Evolutionary conservation across 2,797 vertebrate species (phyloP).

Genomic region (Zenarchopterus dispar): DNA sequence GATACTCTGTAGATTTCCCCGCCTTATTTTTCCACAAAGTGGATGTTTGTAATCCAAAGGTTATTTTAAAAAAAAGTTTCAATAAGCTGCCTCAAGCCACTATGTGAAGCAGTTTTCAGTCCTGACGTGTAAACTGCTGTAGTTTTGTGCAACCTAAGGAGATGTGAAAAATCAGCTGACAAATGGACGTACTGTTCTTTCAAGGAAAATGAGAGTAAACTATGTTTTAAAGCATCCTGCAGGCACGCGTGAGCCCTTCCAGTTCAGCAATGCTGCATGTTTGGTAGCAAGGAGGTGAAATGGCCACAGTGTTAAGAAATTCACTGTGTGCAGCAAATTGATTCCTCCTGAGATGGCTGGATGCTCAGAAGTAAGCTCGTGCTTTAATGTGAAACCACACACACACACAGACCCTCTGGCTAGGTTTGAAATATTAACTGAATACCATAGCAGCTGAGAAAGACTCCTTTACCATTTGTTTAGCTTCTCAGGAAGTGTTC

Average conservation of each 20-base stretch:
- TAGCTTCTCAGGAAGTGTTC: conserved; percentile 10
- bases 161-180: no score
- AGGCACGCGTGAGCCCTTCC: conserved; percentile 2
- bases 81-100: no score
- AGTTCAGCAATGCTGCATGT: conserved; percentile 26
- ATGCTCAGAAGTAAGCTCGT: conserved; percentile 39
- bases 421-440: conserved; percentile 60
- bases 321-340: conserved; percentile 52
- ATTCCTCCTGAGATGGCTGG: conserved; percentile 35
- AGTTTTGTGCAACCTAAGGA: no score
- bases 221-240: conserved; percentile 2
- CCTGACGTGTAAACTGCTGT: no score
- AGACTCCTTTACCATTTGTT: conserved; percentile 22
- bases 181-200: neutral
- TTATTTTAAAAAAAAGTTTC: no score
- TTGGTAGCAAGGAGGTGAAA: conserved; percentile 38
- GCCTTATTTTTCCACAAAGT: no score
- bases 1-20: no score
- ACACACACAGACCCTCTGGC: conserved; percentile 23
- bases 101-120: no score
- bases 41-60: no score
- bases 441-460: conserved; percentile 35
- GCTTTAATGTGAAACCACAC: conserved; percentile 45
- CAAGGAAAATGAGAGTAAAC: neutral
- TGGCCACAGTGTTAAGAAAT: conserved; percentile 54